Base-by-base conservation (phyloP, 2,888 invertebrate species). In the Dasypogon diadema region DNA sequence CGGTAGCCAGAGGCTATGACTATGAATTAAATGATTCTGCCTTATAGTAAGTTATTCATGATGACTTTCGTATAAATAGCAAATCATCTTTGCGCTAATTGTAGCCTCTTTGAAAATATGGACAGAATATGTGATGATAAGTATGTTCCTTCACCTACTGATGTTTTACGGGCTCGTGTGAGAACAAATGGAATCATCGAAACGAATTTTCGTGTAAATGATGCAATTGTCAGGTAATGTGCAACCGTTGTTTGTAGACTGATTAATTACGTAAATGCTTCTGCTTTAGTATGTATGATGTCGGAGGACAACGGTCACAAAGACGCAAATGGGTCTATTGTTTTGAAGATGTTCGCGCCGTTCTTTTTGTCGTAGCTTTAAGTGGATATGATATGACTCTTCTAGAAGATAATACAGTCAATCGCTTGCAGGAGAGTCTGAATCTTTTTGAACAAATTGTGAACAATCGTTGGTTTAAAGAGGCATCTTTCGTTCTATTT, bases 311-410 rank as follows among this genome's bases (percentile, higher is more conserved):
- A 81, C 84, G 91, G 81, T 90, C 90, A 77, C 90, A 91, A 83
- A 82, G 91, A 55, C 84, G 89, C 74, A 91, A 91, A 82, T 91
- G 91, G 91, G 91, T 91, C 80, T 90, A 90, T 81, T 91, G 90
- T 83, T 91, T 91, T 83, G 90, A 91, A 82, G 90, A 91, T 82
- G 90, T 91, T 1, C 85, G 88, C 80, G 90, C 90, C 16, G 88
- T 91, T 1, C 82, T 91, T 54, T 91, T 90, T 85, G 91, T 91
- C 16, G 89, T 90, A 14, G 90, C 91, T 0, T 84, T 91, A 6
- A 91, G 91, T 83, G 90, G 90, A 54, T 91, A 91, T 81, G 91
- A 91, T 81, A 91, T 91, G 90, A 90, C 90, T 2, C 83, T 91
- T 54, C 79, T 88, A 85, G 91, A 91, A 82, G 91, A 91, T 83